A percentile compares a stretch with the other conserved stretches of the same genome.
phyloP scores from a whole-genome alignment of 92 coral and sea anemone species.

The Epizoanthus fatuus region DNA sequence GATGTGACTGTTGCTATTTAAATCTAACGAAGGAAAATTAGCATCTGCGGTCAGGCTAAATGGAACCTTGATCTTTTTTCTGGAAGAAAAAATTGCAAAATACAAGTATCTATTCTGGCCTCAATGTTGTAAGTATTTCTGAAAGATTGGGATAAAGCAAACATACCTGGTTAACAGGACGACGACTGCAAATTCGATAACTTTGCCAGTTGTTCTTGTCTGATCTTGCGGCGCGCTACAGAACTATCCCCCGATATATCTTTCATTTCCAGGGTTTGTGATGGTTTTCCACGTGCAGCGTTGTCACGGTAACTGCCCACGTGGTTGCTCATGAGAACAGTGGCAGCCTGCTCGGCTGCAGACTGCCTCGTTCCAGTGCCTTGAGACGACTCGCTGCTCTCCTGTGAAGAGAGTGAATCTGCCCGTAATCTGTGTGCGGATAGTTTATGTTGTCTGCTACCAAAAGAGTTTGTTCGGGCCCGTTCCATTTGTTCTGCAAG shows the following conservation, averaged over 20 bases:
- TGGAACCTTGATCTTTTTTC: too few relatives aligned
- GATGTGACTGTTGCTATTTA: too few relatives aligned
- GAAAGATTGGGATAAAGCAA: too few relatives aligned
- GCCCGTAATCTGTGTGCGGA: slow-evolving; percentile 38
- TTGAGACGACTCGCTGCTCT: slow-evolving; percentile 74
- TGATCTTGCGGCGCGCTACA: slow-evolving; percentile 57
- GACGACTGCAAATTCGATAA: slow-evolving; percentile 95
- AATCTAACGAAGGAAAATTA: too few relatives aligned
- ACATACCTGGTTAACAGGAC: slow-evolving; percentile 71
- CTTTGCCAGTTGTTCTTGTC: slow-evolving; percentile 85
- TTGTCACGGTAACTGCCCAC: slow-evolving; percentile 42
- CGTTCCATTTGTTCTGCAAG: slow-evolving; percentile 71
- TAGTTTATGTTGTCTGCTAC: slow-evolving; percentile 40
- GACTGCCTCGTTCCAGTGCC: slow-evolving; percentile 68
- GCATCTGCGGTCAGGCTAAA: too few relatives aligned
- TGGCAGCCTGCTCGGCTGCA: slow-evolving; percentile 90
- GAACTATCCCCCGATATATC: slow-evolving; percentile 39
- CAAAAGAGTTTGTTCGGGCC: slow-evolving; percentile 47
- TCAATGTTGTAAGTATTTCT: too few relatives aligned
- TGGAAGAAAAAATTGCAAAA: too few relatives aligned
- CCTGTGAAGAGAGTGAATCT: slow-evolving; percentile 87
- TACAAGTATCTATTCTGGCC: too few relatives aligned
- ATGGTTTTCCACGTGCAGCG: slow-evolving; percentile 18
- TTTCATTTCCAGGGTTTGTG: slow-evolving; percentile 74
- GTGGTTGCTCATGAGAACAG: slow-evolving; percentile 81